These are phyloP conservation scores for Enteromius anoplus DNA, from an alignment of 2,797 vertebrate species.

Conservation along the genomic window DNA sequence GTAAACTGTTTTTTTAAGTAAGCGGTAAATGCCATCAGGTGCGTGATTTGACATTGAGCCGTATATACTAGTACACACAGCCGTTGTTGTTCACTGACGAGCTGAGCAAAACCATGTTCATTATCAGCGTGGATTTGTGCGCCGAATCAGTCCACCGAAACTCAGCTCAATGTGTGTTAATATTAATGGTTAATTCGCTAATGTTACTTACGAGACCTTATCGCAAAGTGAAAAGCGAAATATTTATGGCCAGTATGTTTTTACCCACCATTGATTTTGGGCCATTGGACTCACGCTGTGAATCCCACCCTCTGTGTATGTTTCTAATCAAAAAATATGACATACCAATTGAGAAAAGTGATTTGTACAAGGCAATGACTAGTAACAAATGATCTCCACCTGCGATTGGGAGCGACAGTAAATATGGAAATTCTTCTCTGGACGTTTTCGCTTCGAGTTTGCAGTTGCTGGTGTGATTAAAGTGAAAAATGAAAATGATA, in stretches of 20 bases:
- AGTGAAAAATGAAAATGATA: conserved; percentile 52
- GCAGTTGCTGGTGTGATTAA: conserved; percentile 40
- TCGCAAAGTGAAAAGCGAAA: background rate
- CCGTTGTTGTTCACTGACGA: too few species aligned
- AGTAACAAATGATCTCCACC: conserved; percentile 43
- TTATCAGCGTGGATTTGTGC: too few species aligned
- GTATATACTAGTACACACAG: too few species aligned
- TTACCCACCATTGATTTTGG: background rate
- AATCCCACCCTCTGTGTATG: background rate
- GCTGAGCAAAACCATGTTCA: too few species aligned
- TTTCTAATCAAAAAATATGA: background rate
- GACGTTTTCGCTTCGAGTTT: conserved; percentile 32
- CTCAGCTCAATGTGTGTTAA: background rate
- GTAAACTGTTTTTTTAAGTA: too few species aligned
- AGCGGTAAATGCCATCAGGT: too few species aligned
- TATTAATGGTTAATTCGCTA: background rate
- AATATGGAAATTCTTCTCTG: conserved; percentile 23
- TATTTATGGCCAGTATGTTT: background rate
- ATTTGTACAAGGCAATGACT: conserved; percentile 26
- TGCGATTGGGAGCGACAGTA: conserved; percentile 39
- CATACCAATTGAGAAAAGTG: conserved; percentile 26
- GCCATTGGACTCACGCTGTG: conserved; percentile 3
- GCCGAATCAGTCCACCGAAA: too few species aligned
- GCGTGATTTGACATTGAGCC: too few species aligned
- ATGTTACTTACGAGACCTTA: background rate